A percentile compares a stretch with the other conserved stretches of the same genome.
These are phyloP conservation scores for Bradynema listronoti DNA, from an alignment of 1,140 invertebrate species.

Conservation along the genomic window DNA sequence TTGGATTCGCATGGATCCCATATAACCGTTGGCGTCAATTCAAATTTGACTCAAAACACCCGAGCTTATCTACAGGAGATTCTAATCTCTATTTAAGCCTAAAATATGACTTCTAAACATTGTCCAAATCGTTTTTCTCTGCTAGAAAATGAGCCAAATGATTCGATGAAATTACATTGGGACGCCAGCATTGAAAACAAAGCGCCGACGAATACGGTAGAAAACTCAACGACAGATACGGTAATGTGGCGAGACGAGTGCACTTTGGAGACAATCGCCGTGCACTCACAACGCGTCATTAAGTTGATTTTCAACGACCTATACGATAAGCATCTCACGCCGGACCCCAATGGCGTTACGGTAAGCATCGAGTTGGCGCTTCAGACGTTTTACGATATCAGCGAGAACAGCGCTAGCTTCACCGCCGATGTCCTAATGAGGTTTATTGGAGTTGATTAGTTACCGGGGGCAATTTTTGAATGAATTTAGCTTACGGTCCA, in stretches of 20 bases:
- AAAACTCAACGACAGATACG: constrained; percentile 5
- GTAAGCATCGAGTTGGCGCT: constrained; percentile 37
- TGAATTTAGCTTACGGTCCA: too few species aligned
- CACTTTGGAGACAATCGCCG: constrained; percentile 11
- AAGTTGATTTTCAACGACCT: constrained; percentile 10
- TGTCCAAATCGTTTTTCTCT: background rate
- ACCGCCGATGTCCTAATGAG: constrained; percentile 46
- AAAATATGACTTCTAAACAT: background rate
- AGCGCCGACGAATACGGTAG: background rate
- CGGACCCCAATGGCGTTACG: constrained; percentile 32
- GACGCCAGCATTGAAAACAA: background rate
- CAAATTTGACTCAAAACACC: too few species aligned
- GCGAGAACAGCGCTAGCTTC: constrained; percentile 29
- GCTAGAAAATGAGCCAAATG: background rate
- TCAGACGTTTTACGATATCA: constrained; percentile 29
- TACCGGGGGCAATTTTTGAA: too few species aligned
- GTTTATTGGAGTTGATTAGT: too few species aligned
- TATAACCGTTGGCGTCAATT: too few species aligned
- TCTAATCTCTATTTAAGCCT: background rate
- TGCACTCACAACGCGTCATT: constrained; percentile 9
- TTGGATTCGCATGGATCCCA: too few species aligned
- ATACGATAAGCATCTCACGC: constrained; percentile 26
- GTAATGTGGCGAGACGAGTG: constrained; percentile 7
- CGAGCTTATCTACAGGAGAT: background rate
- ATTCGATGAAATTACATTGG: background rate